Evolutionary conservation across 92 coral and sea anemone genomes (phyloP).

Genomic region (Chrysogorgia sp.): DNA sequence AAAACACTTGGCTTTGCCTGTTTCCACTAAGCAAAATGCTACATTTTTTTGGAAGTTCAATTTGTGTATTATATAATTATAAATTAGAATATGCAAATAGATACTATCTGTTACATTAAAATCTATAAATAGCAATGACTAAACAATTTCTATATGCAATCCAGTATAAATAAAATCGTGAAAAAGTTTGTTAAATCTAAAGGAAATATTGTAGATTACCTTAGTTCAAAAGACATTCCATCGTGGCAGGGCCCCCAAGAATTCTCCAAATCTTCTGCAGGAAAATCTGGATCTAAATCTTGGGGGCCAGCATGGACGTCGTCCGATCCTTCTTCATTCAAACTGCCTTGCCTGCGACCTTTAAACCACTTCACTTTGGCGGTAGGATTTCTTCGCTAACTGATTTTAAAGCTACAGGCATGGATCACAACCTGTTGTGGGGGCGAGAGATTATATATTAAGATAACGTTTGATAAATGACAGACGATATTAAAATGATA

Average conservation of each 20-base stretch:
- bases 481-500: no score
- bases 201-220: not conserved
- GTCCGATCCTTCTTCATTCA: not conserved
- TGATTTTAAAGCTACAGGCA: not conserved
- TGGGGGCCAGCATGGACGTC: conserved; percentile 23
- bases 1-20: no score
- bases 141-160: no score
- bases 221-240: conserved; percentile 27
- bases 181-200: no score
- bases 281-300: conserved; percentile 7
- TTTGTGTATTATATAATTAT: no score
- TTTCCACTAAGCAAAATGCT: no score
- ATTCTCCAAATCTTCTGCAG: conserved; percentile 17
- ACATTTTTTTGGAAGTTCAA: no score
- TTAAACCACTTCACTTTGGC: conserved; percentile 51
- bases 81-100: no score
- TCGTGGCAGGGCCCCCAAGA: conserved; percentile 53
- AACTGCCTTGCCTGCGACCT: conserved; percentile 20
- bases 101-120: not conserved
- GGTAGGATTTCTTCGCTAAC: not conserved
- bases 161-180: no score
- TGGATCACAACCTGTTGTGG: not conserved
- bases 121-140: not conserved
- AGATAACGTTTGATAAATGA: no score
- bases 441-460: not conserved